phyloP scores from a whole-genome alignment of 2,888 invertebrate species.

The Leucania comma region DNA sequence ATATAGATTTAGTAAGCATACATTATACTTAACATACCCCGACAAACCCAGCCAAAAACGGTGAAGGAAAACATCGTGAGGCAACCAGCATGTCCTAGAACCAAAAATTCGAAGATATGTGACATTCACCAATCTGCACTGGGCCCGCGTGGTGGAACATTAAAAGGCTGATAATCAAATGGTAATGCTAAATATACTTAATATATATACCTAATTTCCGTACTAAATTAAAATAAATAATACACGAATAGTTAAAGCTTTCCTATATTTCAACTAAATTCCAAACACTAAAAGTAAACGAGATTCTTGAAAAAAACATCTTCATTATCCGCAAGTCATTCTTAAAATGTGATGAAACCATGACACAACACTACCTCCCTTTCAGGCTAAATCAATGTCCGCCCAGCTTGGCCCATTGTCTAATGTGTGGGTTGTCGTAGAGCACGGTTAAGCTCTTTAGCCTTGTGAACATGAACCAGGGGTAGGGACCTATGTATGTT shows the following conservation, averaged over 20 bases:
- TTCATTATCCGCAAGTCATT: constrained; percentile 28
- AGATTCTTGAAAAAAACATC: background rate
- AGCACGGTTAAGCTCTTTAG: constrained; percentile 45
- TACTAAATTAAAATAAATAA: background rate
- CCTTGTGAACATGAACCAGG: constrained; percentile 19
- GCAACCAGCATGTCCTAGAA: too few species aligned
- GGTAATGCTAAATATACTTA: too few species aligned
- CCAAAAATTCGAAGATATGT: too few species aligned
- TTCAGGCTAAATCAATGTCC: constrained; percentile 35
- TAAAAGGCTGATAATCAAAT: too few species aligned
- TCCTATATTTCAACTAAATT: background rate
- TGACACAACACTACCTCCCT: constrained; percentile 36
- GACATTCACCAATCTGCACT: too few species aligned
- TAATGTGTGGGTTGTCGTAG: constrained; percentile 34
- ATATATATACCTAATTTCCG: too few species aligned
- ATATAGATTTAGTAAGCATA: too few species aligned
- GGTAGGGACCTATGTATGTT: background rate
- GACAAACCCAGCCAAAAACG: too few species aligned
- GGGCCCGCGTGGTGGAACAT: too few species aligned
- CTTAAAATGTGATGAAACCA: constrained; percentile 12
- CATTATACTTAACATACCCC: too few species aligned
- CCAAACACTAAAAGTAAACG: background rate
- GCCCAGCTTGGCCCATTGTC: constrained; percentile 25
- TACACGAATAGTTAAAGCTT: background rate
- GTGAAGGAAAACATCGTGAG: too few species aligned